A percentile compares a stretch with the other conserved stretches of the same genome.
Evolutionary conservation across 2,888 invertebrate genomes (phyloP).

Genomic region (Phaonia tiefii): DNA sequence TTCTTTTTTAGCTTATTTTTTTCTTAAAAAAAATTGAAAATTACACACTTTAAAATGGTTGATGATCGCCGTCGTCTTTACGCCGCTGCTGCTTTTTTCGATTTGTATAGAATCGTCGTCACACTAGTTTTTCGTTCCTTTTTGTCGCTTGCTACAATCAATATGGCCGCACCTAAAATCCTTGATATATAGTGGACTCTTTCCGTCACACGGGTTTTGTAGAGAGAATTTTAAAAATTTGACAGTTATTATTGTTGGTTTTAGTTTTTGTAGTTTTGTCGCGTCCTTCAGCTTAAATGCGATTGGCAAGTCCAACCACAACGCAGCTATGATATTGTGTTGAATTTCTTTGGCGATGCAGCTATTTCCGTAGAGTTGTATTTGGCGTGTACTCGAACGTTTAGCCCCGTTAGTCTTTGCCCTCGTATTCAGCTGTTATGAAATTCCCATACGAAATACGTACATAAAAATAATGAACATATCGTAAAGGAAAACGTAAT

Average conservation of each 20-base stretch:
- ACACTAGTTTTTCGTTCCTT: slow-evolving; percentile 67
- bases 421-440: too few relatives aligned
- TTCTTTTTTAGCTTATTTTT: slow-evolving; percentile 29
- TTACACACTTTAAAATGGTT: slow-evolving; percentile 65
- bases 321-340: neutral
- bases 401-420: too few relatives aligned
- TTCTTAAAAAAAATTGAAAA: slow-evolving; percentile 41
- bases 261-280: slow-evolving; percentile 60
- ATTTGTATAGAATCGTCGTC: slow-evolving; percentile 65
- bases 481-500: too few relatives aligned
- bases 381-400: too few relatives aligned
- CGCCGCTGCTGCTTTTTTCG: slow-evolving; percentile 67
- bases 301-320: slow-evolving; percentile 22
- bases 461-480: too few relatives aligned
- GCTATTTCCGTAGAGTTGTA: too few relatives aligned
- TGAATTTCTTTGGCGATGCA: neutral
- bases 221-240: neutral
- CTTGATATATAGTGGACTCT: slow-evolving; percentile 11
- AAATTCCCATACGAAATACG: too few relatives aligned
- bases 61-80: slow-evolving; percentile 65
- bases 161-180: slow-evolving; percentile 88
- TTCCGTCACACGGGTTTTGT: neutral
- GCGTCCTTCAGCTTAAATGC: neutral
- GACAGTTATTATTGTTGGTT: slow-evolving; percentile 35
- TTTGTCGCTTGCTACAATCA: slow-evolving; percentile 81